Evolutionary conservation across 2,797 vertebrate species (phyloP).

Genomic region (Coregonus suidteri): DNA sequence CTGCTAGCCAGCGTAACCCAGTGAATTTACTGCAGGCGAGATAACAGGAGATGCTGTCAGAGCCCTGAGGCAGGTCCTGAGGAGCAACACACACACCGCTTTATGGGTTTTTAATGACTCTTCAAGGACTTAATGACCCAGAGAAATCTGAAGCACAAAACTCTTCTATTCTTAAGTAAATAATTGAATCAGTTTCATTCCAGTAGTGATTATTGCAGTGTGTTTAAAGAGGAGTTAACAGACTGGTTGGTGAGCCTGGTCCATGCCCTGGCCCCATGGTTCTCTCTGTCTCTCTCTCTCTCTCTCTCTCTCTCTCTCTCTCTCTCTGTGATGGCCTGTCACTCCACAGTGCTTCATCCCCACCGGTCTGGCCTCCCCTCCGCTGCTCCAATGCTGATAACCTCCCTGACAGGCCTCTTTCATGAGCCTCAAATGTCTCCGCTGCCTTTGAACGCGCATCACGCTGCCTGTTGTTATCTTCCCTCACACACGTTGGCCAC

Average conservation of each 20-base stretch:
- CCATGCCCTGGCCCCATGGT: not conserved
- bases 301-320: not conserved
- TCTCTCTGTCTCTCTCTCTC: not conserved
- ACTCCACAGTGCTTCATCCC: conserved; percentile 17
- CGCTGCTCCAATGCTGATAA: conserved; percentile 62
- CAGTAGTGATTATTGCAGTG: conserved; percentile 24
- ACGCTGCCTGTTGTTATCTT: conserved; percentile 75
- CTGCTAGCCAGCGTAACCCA: conserved; percentile 44
- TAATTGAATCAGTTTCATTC: conserved; percentile 62
- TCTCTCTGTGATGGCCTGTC: conserved; percentile 25
- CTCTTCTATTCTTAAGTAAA: conserved; percentile 62
- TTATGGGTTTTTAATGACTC: conserved; percentile 70
- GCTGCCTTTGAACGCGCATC: conserved; percentile 52
- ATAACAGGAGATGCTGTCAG: conserved; percentile 51
- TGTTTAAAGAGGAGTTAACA: conserved; percentile 33
- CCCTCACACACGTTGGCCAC: conserved; percentile 68
- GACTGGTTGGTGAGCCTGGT: not conserved
- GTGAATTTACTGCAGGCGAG: conserved; percentile 49
- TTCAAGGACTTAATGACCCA: conserved; percentile 58
- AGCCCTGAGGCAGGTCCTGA: conserved; percentile 28
- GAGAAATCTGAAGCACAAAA: conserved; percentile 49
- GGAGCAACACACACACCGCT: conserved; percentile 28
- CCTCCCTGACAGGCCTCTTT: conserved; percentile 69
- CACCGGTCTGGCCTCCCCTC: conserved; percentile 36
- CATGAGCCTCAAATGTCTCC: conserved; percentile 60